phyloP scores from a whole-genome alignment of 2,113 vertebrate genomes.

The Tonatia bakeri region DNA sequence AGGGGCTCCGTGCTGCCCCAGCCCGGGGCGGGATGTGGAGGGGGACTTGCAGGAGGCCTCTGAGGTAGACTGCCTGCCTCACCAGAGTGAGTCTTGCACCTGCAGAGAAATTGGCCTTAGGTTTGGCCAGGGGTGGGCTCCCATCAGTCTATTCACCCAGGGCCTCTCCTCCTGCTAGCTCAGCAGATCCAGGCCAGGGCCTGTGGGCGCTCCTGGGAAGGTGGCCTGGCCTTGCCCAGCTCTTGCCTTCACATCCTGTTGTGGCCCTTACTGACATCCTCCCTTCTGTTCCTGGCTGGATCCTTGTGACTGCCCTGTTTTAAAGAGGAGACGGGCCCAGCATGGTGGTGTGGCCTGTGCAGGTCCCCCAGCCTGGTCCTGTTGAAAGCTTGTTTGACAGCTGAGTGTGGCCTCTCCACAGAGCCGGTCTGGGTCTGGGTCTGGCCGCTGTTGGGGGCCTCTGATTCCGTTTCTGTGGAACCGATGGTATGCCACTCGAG shows the following conservation, averaged over 20 bases:
- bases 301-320: neutral
- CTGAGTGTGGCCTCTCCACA: neutral
- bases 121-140: neutral
- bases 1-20: neutral
- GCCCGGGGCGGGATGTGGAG: too few relatives aligned
- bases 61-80: too few relatives aligned
- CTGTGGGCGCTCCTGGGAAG: neutral
- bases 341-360: neutral
- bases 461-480: neutral
- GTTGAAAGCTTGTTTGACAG: neutral
- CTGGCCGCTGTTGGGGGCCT: neutral
- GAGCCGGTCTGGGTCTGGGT: neutral
- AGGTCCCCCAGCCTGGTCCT: neutral
- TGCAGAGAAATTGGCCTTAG: neutral
- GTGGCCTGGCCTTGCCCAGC: neutral
- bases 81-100: neutral
- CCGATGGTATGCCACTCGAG: rapidly evolving
- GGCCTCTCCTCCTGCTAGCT: neutral
- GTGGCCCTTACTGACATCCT: neutral
- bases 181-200: neutral
- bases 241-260: neutral
- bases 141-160: neutral
- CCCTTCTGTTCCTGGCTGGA: too few relatives aligned
- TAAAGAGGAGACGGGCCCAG: neutral
- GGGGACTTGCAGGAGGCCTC: neutral